Evolutionary conservation across 1,140 invertebrate genomes (phyloP).

Genomic region (Cyphomyrmex costatus): DNA sequence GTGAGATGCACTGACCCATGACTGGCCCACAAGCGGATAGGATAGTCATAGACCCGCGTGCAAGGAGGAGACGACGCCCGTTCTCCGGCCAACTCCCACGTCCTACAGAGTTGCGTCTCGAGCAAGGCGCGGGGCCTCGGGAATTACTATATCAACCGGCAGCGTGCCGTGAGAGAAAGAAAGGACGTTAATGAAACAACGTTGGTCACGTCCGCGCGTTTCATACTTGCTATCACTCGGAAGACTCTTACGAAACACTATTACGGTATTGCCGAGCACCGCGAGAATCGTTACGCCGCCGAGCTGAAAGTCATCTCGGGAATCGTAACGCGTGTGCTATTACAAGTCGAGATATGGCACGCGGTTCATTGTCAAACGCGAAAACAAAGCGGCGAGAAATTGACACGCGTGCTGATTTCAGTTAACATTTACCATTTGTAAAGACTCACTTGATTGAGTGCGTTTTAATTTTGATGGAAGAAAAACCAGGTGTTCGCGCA

Average conservation of each 20-base stretch:
- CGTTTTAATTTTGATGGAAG: not conserved
- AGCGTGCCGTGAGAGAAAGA: slow-evolving; percentile 74
- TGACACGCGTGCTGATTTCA: not conserved
- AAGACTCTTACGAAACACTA: slow-evolving; percentile 60
- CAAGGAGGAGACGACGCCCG: slow-evolving; percentile 81
- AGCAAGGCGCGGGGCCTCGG: slow-evolving; percentile 17
- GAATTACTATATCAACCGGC: slow-evolving; percentile 74
- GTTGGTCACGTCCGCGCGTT: slow-evolving; percentile 73
- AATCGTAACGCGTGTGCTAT: slow-evolving; percentile 20
- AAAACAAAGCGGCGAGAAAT: not conserved
- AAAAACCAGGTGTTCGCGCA: no score
- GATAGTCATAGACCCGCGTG: slow-evolving; percentile 68
- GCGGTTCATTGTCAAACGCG: slow-evolving; percentile 19
- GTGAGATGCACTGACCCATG: slow-evolving; percentile 85
- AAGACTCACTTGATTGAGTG: not conserved
- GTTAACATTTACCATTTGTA: not conserved
- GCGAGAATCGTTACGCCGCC: not conserved
- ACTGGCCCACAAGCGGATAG: slow-evolving; percentile 81
- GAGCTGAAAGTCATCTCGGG: slow-evolving; percentile 31
- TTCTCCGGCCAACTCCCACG: slow-evolving; percentile 77
- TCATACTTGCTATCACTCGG: slow-evolving; percentile 64
- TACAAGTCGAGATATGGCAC: slow-evolving; percentile 16
- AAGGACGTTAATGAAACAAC: slow-evolving; percentile 74
- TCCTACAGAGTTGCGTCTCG: slow-evolving; percentile 62
- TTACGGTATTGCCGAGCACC: slow-evolving; percentile 48